Conservation (phyloP, 2,797 vertebrate species). For the Amblyraja radiata region DNA sequence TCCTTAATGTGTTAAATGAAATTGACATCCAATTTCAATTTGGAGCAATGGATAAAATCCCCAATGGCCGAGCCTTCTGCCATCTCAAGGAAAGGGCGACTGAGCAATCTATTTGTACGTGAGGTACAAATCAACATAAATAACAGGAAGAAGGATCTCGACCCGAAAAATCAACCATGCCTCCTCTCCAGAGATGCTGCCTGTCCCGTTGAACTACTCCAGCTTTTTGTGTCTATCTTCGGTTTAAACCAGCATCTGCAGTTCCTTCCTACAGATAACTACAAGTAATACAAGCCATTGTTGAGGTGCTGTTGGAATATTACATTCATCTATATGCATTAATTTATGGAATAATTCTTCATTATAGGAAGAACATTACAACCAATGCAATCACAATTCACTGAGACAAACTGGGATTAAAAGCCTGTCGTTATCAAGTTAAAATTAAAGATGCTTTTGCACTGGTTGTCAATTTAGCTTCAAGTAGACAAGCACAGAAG, state of each 20-base stretch:
- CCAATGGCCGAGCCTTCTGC: not conserved
- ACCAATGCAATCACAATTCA: not conserved
- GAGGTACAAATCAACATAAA: not conserved
- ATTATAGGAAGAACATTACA: not conserved
- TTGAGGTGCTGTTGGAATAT: not conserved
- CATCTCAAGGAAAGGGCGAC: not conserved
- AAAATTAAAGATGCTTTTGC: not conserved
- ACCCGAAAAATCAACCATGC: too few relatives aligned
- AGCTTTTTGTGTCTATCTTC: too few relatives aligned
- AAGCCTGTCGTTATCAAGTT: not conserved
- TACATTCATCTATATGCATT: not conserved
- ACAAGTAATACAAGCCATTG: not conserved
- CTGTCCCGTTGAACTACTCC: too few relatives aligned
- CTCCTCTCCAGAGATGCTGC: too few relatives aligned
- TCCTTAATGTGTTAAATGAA: not conserved
- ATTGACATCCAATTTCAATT: too few relatives aligned
- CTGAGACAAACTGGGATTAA: not conserved
- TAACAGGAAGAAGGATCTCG: too few relatives aligned
- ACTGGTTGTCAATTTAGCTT: not conserved
- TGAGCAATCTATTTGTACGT: not conserved
- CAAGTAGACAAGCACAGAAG: not conserved
- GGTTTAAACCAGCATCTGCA: too few relatives aligned
- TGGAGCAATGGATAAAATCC: not conserved
- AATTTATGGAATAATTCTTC: not conserved
- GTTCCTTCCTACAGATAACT: too few relatives aligned